Evolutionary conservation across 2,797 vertebrate genomes (phyloP), one percentile per base, ranked within the genome.

Genomic region (Vultur gryphus): DNA sequence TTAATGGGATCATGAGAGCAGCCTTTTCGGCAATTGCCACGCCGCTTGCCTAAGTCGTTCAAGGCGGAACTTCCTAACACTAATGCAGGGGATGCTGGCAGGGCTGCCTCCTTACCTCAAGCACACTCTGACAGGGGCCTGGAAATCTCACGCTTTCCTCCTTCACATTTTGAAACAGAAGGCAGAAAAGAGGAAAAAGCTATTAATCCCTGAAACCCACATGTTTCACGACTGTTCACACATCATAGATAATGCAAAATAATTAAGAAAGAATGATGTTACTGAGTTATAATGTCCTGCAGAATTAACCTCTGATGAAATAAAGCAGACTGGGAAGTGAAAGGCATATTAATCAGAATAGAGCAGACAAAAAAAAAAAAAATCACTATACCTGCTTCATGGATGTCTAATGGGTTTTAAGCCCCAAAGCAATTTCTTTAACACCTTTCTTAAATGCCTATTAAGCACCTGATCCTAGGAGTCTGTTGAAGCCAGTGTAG

Each of bases 1-100:
- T 97, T 97, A 96, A 88, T 46, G 93, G 95, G 79, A 93, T 93
- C 80, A 67, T n/a, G 75, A 19, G 11, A 84, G 87, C 33, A 85
- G 82, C 82, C 29, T 87, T 87, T 57, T 77, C 28, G 5, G 76
- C 93, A 94, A 76, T 83, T 87, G 64, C 69, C 90, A 65, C 11
- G 62, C 46, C 89, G 80, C 92, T 80, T 80, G 49, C 87, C 75
- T 87, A 95, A 93, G 96, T 72, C 20, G 16, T 94, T 93, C n/a
- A 48, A 90, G 90, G 93, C 11, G 9, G 79, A 92, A 81, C 70
- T 76, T 81, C 84, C 84, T 67, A 46, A 65, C 3, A 3, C 31
- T 28, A 44, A 55, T 8, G 41, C 51, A 31, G 46, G 44, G 58
- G 28, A 64, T 6, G 26, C 39, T 65, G 79, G 28, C 75, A 77